phyloP scores from a whole-genome alignment of 2,888 invertebrate species.

The Hymenopus coronatus region DNA sequence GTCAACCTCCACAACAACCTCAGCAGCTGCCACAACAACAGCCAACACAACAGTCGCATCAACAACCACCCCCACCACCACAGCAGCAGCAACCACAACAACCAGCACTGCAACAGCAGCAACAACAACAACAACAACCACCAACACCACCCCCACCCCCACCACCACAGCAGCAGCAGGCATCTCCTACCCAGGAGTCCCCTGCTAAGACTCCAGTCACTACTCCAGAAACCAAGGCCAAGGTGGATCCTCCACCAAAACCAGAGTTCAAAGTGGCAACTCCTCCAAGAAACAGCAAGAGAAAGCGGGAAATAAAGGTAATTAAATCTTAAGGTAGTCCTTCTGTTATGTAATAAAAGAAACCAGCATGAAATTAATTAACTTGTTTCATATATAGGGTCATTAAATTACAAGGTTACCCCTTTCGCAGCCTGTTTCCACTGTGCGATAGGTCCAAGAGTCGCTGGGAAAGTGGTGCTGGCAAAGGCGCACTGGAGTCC shows the following conservation, averaged over 20 bases:
- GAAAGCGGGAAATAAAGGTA: constrained; percentile 51
- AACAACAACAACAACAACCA: constrained; percentile 39
- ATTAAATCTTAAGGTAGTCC: neutral
- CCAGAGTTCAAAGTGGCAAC: constrained; percentile 53
- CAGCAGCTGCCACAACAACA: constrained; percentile 44
- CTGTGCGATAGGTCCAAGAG: no score
- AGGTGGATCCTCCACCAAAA: constrained; percentile 39
- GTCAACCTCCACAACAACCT: constrained; percentile 45
- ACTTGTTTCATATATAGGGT: no score
- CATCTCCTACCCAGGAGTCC: constrained; percentile 16
- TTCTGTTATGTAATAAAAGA: no score
- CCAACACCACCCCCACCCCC: constrained; percentile 42
- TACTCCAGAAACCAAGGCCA: constrained; percentile 17
- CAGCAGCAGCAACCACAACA: constrained; percentile 49
- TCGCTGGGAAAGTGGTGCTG: no score
- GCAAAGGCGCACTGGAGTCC: no score
- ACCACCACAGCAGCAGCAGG: constrained; percentile 32
- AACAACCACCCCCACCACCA: constrained; percentile 42
- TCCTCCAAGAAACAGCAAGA: constrained; percentile 53
- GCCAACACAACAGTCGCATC: constrained; percentile 36
- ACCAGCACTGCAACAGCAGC: constrained; percentile 43
- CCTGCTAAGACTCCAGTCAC: constrained; percentile 7
- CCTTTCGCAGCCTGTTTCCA: no score
- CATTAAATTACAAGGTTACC: no score
- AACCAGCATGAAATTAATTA: no score